Conservation (phyloP, 2,797 vertebrate species). For the Rhinophrynus dorsalis region DNA sequence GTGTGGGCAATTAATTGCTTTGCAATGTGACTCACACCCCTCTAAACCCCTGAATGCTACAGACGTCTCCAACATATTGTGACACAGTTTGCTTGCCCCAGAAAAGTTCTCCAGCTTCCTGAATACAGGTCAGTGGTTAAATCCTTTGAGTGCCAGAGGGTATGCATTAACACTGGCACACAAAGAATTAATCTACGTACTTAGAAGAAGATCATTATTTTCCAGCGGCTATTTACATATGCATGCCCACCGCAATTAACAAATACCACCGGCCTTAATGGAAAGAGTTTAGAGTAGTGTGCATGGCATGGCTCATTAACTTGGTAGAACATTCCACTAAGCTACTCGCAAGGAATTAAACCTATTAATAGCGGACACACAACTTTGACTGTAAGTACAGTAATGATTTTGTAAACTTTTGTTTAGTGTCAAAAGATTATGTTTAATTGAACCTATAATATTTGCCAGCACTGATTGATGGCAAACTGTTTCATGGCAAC, state of each 20-base stretch:
- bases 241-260: slow-evolving; percentile 3
- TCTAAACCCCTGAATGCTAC: too few species aligned
- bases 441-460: slow-evolving; percentile 23
- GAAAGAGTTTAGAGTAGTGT: slow-evolving; percentile 8
- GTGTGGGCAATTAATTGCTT: too few species aligned
- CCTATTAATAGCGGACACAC: background rate
- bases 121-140: too few species aligned
- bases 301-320: slow-evolving; percentile 20
- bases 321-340: slow-evolving; percentile 5
- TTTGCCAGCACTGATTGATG: background rate
- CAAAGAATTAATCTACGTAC: too few species aligned
- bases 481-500: slow-evolving; percentile 42
- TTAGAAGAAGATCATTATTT: slow-evolving; percentile 21
- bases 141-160: too few species aligned
- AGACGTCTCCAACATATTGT: too few species aligned
- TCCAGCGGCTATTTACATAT: slow-evolving; percentile 12
- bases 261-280: slow-evolving; percentile 28
- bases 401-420: slow-evolving; percentile 31
- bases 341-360: background rate
- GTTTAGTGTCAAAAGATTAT: slow-evolving; percentile 26
- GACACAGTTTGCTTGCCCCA: too few species aligned
- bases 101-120: too few species aligned
- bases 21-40: too few species aligned
- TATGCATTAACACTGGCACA: too few species aligned
- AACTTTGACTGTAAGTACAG: slow-evolving; percentile 13